Conservation (phyloP, 2,797 vertebrate species). For the Crenichthys baileyi region DNA sequence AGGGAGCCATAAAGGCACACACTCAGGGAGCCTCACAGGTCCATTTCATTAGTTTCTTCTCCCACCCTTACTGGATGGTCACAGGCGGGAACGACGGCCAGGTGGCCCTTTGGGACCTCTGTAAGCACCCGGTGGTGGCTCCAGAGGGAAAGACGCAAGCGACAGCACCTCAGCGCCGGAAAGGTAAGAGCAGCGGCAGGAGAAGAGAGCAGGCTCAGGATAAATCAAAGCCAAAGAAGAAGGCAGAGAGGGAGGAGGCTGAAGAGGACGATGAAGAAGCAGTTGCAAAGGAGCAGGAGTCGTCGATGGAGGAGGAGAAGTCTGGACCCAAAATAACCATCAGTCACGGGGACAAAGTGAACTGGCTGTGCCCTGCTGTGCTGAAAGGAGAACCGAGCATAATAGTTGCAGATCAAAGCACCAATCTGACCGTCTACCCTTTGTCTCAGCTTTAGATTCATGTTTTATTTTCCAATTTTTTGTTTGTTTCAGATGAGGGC, state of each 20-base stretch:
- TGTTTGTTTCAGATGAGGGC: neutral
- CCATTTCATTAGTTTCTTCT: constrained; percentile 84
- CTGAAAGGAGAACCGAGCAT: constrained; percentile 86
- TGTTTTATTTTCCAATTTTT: neutral
- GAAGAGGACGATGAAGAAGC: constrained; percentile 37
- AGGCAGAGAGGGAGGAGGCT: constrained; percentile 25
- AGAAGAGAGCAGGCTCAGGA: constrained; percentile 57
- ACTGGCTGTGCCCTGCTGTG: constrained; percentile 87
- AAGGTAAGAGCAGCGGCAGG: constrained; percentile 63
- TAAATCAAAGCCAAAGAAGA: constrained; percentile 31
- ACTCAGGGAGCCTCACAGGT: constrained; percentile 90
- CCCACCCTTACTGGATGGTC: constrained; percentile 86
- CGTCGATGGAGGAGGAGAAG: constrained; percentile 14
- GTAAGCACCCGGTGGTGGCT: constrained; percentile 68
- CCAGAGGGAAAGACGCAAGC: constrained; percentile 67
- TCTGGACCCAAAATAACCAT: constrained; percentile 84
- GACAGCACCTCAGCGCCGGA: constrained; percentile 55
- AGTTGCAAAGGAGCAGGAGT: constrained; percentile 23
- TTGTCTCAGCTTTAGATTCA: constrained; percentile 67
- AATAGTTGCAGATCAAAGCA: constrained; percentile 91
- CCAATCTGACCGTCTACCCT: constrained; percentile 83
- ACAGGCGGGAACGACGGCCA: constrained; percentile 92
- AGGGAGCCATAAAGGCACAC: constrained; percentile 86
- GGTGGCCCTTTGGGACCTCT: constrained; percentile 90
- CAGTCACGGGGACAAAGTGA: constrained; percentile 91